Conservation (phyloP, 2,888 invertebrate genomes). For the Plebejus anna region DNA sequence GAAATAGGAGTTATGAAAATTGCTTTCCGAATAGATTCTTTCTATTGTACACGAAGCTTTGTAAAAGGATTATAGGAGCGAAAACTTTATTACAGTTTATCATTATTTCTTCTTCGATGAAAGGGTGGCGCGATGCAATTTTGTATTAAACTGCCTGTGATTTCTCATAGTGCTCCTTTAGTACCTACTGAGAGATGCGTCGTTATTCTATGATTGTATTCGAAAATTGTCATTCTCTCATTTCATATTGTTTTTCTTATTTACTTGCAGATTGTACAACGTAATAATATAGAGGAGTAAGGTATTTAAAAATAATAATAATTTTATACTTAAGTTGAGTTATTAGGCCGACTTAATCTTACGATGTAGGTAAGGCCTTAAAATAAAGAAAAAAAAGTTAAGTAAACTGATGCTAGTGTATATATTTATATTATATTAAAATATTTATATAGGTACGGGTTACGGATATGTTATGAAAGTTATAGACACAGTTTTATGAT, state of each 20-base stretch:
- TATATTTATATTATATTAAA: too few relatives aligned
- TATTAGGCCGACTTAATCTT: too few relatives aligned
- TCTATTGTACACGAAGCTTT: constrained; percentile 27
- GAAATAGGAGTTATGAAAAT: constrained; percentile 28
- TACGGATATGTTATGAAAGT: not conserved
- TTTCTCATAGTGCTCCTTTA: constrained; percentile 10
- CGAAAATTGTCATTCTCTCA: not conserved
- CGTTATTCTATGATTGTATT: not conserved
- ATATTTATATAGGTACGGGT: too few relatives aligned
- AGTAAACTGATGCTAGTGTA: too few relatives aligned
- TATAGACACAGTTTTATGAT: not conserved
- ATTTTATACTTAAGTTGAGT: not conserved
- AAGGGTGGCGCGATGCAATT: constrained; percentile 23
- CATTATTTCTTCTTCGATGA: constrained; percentile 25
- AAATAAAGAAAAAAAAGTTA: too few relatives aligned
- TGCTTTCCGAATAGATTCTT: constrained; percentile 29
- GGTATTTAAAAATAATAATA: not conserved
- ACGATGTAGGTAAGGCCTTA: too few relatives aligned
- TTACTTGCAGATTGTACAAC: not conserved
- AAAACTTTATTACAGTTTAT: constrained; percentile 27
- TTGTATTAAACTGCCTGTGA: not conserved
- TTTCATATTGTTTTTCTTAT: not conserved
- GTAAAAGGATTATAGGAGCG: constrained; percentile 25
- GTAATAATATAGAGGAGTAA: too few relatives aligned
- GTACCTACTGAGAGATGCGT: not conserved